phyloP scores from a whole-genome alignment of 2,113 vertebrate genomes.

The Malaclemys terrapin region DNA sequence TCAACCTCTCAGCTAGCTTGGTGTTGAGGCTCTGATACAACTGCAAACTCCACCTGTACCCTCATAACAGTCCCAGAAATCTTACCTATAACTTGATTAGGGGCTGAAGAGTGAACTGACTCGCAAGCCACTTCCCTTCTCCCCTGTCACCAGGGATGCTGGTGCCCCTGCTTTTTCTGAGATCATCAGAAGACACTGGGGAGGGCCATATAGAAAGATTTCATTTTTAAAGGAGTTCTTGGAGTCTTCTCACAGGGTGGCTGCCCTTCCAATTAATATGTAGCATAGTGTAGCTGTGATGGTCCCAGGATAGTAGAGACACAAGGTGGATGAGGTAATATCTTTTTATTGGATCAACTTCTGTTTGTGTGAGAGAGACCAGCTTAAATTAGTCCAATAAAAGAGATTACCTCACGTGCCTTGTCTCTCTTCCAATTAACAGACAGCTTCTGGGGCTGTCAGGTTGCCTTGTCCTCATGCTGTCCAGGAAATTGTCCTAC shows the following conservation, averaged over 20 bases:
- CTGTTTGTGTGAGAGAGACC: background rate
- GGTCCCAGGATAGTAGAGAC: background rate
- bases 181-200: background rate
- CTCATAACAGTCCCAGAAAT: conserved; percentile 61
- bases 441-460: background rate
- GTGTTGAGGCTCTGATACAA: conserved; percentile 61
- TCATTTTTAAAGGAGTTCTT: background rate
- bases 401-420: background rate
- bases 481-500: conserved; percentile 12
- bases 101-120: conserved; percentile 10
- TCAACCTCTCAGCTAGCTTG: conserved; percentile 44
- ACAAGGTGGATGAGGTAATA: background rate
- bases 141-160: no score
- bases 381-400: background rate
- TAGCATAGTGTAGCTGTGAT: background rate
- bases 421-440: background rate
- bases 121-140: background rate
- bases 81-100: conserved; percentile 50
- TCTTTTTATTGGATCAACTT: background rate
- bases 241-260: background rate
- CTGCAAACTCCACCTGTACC: conserved; percentile 42
- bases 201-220: background rate
- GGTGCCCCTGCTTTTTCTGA: background rate
- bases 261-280: background rate
- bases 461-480: background rate